Percentiles rank a stretch among this genome's conserved stretches.
phyloP scores from a whole-genome alignment of 92 coral and sea anemone species.

The Paramuricea clavata region DNA sequence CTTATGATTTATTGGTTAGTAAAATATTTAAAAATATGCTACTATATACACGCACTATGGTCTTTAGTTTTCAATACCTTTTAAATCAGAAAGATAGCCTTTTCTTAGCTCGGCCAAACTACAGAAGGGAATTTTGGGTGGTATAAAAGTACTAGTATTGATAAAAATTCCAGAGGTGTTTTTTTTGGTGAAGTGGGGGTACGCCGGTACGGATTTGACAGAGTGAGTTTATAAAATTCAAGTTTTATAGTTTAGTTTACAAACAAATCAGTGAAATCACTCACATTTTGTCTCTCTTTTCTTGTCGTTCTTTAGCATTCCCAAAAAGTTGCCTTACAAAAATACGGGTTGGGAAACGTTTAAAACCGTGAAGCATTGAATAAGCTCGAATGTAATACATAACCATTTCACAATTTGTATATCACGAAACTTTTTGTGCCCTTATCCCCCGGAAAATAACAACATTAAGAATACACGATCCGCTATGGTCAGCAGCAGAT shows the following conservation, averaged over 20 bases:
- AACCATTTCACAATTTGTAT: not conserved
- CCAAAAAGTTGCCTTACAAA: slow-evolving; percentile 16
- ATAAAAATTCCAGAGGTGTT: not conserved
- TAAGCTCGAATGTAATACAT: not conserved
- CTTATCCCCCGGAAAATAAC: no score
- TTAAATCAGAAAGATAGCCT: slow-evolving; percentile 94
- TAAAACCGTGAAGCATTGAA: not conserved
- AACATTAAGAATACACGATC: not conserved
- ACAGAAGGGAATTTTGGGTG: not conserved
- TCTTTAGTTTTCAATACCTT: slow-evolving; percentile 65
- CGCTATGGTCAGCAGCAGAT: slow-evolving; percentile 20
- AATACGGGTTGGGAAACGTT: slow-evolving; percentile 5
- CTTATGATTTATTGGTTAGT: not conserved
- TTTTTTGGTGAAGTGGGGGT: not conserved
- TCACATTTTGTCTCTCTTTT: slow-evolving; percentile 32
- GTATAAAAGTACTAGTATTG: not conserved
- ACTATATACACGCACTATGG: no score
- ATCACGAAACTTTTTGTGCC: no score
- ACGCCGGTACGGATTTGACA: not conserved
- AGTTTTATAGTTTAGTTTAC: no score
- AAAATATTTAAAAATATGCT: no score
- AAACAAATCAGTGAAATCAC: no score
- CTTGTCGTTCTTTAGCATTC: slow-evolving; percentile 31
- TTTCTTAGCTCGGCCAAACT: slow-evolving; percentile 88
- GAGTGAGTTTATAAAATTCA: not conserved